phyloP scores from a whole-genome alignment of 2,888 invertebrate genomes.

The Nudaria mundana region DNA sequence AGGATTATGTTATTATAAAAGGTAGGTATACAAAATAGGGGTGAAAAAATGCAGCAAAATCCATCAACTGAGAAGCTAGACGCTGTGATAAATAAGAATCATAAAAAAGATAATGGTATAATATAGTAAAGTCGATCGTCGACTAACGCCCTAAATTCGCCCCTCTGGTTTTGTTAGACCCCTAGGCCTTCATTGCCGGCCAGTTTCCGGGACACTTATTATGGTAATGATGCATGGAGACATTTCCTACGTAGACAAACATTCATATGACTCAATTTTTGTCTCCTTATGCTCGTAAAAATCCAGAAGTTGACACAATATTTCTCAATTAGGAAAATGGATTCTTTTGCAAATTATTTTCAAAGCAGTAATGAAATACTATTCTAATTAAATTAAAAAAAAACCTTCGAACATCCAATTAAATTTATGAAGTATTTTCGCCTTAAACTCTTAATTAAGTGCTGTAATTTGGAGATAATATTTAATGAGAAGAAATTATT shows the following conservation, averaged over 20 bases:
- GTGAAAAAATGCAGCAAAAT: no score
- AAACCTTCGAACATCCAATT: constrained; percentile 14
- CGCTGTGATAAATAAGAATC: no score
- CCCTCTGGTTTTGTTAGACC: constrained; percentile 3
- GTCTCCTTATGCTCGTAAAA: not conserved
- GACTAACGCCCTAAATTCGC: constrained; percentile 19
- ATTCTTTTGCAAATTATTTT: not conserved
- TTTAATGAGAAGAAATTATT: constrained; percentile 17
- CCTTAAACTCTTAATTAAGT: constrained; percentile 20
- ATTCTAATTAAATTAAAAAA: not conserved
- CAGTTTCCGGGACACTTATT: constrained; percentile 30
- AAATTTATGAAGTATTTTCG: constrained; percentile 15
- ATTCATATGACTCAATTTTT: constrained; percentile 19
- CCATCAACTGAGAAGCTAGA: no score
- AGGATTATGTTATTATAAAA: no score
- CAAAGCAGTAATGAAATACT: not conserved
- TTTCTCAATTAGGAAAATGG: not conserved
- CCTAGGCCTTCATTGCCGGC: constrained; percentile 12
- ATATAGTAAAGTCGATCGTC: constrained; percentile 36
- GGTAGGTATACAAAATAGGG: no score
- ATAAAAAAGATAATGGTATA: no score
- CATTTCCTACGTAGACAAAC: constrained; percentile 19
- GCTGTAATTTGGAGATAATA: constrained; percentile 6
- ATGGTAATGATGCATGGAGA: constrained; percentile 29
- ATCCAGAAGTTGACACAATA: no score